Evolutionary conservation across 2,113 vertebrate genomes (phyloP).

Genomic region (Turnix velox): DNA sequence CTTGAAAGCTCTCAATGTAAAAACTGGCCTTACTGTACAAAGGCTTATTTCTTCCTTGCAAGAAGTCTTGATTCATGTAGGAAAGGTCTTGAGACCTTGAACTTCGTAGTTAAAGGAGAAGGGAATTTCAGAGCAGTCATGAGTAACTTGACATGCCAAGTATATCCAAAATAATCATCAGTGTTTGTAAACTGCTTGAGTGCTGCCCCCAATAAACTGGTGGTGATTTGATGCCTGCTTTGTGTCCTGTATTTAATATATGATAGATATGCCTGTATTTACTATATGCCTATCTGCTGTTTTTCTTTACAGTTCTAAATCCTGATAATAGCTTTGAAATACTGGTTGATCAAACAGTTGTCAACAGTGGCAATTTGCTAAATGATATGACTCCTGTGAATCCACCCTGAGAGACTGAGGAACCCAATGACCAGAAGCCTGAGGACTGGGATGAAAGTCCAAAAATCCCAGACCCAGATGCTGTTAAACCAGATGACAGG

Average conservation of each 20-base stretch:
- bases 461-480: slow-evolving; percentile 93
- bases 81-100: neutral
- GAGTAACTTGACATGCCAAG: neutral
- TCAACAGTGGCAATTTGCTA: slow-evolving; percentile 91
- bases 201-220: neutral
- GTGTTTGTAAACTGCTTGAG: neutral
- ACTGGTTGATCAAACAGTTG: slow-evolving; percentile 88
- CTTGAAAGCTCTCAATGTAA: neutral
- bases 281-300: no score
- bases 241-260: neutral
- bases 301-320: slow-evolving; percentile 83
- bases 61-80: neutral
- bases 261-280: no score
- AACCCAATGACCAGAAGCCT: slow-evolving; percentile 92
- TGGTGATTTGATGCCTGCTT: neutral
- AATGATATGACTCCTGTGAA: slow-evolving; percentile 91
- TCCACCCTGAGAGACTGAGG: slow-evolving; percentile 91
- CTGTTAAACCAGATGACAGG: slow-evolving; percentile 96
- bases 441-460: slow-evolving; percentile 98
- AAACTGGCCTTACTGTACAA: neutral
- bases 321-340: slow-evolving; percentile 96
- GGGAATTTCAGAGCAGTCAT: neutral
- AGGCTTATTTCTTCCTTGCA: neutral
- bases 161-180: neutral
- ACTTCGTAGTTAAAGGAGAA: neutral